A percentile compares a stretch with the other conserved stretches of the same genome.
Evolutionary conservation across 2,888 invertebrate species (phyloP).

Genomic region (Entomobrya proxima): DNA sequence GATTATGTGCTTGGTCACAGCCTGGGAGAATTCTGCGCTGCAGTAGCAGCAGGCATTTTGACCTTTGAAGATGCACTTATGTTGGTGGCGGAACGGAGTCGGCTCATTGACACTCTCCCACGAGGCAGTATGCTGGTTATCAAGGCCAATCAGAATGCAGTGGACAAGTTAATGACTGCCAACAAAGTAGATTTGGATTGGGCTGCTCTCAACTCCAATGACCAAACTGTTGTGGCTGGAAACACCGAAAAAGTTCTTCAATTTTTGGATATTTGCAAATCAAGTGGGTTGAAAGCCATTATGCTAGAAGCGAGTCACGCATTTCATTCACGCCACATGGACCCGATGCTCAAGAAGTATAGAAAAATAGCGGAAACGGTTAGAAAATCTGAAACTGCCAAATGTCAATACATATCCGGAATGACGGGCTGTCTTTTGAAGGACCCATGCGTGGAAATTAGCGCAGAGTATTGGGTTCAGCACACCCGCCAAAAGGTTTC

Average conservation of each 20-base stretch:
- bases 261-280: conserved; percentile 30
- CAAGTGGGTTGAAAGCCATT: conserved; percentile 13
- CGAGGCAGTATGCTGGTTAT: conserved; percentile 61
- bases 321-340: conserved; percentile 60
- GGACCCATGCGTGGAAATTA: background rate
- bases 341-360: conserved; percentile 47
- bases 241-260: background rate
- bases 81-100: conserved; percentile 59
- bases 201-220: conserved; percentile 63
- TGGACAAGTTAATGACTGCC: background rate
- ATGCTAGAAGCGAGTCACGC: conserved; percentile 51
- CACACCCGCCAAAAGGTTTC: too few species aligned
- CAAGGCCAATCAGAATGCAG: background rate
- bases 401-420: conserved; percentile 66
- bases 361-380: conserved; percentile 8
- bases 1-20: conserved; percentile 68
- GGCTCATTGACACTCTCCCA: conserved; percentile 56
- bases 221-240: conserved; percentile 61
- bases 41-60: conserved; percentile 59
- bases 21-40: conserved; percentile 67
- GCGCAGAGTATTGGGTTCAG: conserved; percentile 63
- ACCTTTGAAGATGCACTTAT: conserved; percentile 60
- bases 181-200: conserved; percentile 25
- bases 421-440: conserved; percentile 43
- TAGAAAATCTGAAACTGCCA: background rate